Conservation (phyloP, 2,797 vertebrate species). For the Parauchenoglanis punctatus region DNA sequence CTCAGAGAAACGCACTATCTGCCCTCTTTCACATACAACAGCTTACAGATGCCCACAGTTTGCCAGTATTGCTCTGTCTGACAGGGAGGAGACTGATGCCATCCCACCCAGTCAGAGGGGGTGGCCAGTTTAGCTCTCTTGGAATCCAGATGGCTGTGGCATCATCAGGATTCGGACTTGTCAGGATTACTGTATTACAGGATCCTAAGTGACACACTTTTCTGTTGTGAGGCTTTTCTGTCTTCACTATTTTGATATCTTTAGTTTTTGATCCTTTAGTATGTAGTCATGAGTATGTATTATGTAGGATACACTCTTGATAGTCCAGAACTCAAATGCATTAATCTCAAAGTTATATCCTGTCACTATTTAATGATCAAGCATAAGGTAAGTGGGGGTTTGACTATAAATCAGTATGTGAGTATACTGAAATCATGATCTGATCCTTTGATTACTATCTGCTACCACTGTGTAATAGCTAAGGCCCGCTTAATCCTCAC, state of each 20-base stretch:
- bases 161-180: neutral
- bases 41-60: neutral
- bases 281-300: neutral
- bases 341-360: neutral
- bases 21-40: neutral
- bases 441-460: constrained; percentile 59
- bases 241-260: neutral
- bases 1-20: neutral
- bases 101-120: neutral
- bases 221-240: neutral
- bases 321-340: neutral
- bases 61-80: neutral
- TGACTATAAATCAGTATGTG: neutral
- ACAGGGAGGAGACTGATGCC: neutral
- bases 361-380: neutral
- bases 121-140: neutral
- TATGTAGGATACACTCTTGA: neutral
- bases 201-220: neutral
- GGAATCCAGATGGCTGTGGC: neutral
- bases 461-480: constrained; percentile 66
- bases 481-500: constrained; percentile 63
- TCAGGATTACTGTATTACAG: neutral
- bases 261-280: neutral
- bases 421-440: neutral
- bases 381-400: constrained; percentile 35